These are phyloP conservation scores for Chaetodon auriga DNA, from an alignment of 2,113 vertebrate genomes.

Conservation along the genomic window DNA sequence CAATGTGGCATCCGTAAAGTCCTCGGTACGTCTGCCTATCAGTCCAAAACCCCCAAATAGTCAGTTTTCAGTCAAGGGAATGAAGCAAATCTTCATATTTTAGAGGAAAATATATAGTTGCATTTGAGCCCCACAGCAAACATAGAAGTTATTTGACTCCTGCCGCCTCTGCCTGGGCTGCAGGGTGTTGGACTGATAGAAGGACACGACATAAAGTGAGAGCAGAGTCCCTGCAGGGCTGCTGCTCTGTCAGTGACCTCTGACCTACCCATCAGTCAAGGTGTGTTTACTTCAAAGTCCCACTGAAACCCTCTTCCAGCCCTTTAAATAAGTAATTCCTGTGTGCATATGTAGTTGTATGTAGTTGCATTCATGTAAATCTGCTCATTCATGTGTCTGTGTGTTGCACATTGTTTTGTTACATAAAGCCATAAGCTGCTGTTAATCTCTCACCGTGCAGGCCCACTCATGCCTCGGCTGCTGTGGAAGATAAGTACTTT, in stretches of 20 bases:
- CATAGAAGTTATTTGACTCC: background rate
- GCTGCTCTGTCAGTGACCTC: conserved; percentile 24
- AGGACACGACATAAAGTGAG: background rate
- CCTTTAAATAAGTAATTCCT: background rate
- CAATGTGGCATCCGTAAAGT: background rate
- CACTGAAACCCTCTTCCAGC: background rate
- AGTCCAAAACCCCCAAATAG: background rate
- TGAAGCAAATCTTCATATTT: background rate
- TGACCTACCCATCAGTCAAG: conserved; percentile 27
- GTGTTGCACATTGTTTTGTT: conserved; percentile 44
- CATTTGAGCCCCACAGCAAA: background rate
- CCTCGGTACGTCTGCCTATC: background rate
- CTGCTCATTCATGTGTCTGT: background rate
- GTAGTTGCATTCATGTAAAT: too few relatives aligned
- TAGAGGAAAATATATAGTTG: background rate
- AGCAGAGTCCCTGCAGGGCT: conserved; percentile 26
- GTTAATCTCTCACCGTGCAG: conserved; percentile 56
- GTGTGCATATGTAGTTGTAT: background rate
- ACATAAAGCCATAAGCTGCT: conserved; percentile 61
- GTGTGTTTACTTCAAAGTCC: conserved; percentile 21
- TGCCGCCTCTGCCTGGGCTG: background rate
- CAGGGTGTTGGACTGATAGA: background rate
- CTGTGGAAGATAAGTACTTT: conserved; percentile 42
- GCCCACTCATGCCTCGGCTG: conserved; percentile 35
- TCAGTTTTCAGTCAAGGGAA: background rate